phyloP scores from a whole-genome alignment of 2,113 vertebrate genomes.

The Sebastes schlegelii region DNA sequence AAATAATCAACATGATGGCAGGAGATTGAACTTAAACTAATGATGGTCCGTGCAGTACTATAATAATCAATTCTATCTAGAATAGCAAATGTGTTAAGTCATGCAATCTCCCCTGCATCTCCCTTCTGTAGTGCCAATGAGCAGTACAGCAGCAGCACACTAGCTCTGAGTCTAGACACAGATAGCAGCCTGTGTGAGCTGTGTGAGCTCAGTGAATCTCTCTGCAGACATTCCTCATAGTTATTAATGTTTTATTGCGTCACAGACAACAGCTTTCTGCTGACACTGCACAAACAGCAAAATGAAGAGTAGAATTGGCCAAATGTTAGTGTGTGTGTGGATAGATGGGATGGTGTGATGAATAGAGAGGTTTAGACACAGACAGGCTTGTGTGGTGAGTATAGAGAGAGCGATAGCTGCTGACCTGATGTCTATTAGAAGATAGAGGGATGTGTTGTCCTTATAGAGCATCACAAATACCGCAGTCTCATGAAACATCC shows the following conservation, averaged over 20 bases:
- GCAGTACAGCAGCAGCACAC: slow-evolving; percentile 3
- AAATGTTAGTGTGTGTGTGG: not conserved
- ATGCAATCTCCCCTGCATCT: not conserved
- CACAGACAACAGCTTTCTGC: slow-evolving; percentile 4
- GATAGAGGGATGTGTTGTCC: not conserved
- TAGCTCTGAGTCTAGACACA: not conserved
- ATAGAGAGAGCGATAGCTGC: not conserved
- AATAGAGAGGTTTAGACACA: not conserved
- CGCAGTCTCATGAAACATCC: not conserved
- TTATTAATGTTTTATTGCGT: slow-evolving; percentile 24
- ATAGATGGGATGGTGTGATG: not conserved
- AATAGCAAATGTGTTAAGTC: no score
- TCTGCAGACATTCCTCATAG: not conserved
- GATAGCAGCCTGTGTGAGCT: not conserved
- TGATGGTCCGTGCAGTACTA: no score
- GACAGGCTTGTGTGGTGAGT: not conserved
- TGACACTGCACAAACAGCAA: slow-evolving; percentile 10
- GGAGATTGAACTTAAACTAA: no score
- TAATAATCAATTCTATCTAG: no score
- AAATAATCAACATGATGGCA: no score
- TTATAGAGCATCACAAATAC: not conserved
- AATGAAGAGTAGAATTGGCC: not conserved
- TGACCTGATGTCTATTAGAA: not conserved
- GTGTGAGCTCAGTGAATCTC: not conserved
- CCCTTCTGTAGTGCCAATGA: not conserved